Evolutionary conservation across 1,140 invertebrate species (phyloP), one percentile per base, ranked within the genome.

Genomic region (Phocides pigmalion): DNA sequence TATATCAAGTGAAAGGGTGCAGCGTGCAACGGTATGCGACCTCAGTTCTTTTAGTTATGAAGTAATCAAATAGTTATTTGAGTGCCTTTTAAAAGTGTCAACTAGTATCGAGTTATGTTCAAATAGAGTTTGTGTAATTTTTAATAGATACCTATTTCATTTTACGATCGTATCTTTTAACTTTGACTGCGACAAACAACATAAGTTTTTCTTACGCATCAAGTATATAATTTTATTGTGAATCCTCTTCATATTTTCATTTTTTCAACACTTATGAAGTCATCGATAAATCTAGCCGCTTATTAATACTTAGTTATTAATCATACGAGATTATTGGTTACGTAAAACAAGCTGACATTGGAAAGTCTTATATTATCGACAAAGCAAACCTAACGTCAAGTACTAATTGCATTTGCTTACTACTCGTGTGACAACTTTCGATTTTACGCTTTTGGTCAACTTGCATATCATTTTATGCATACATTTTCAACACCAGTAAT

Each of bases 21-120:
- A 58, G 25, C 25, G 22, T 58, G 22, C 22, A 58, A 22, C 25
- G 54, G 54, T 58, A 58, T 58, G 54, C 42, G 54, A 25, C 54
- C 54, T 58, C 42, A 58, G 41, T 58, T 58, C 54, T 46, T 58
- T 58, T 46, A 46, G 41, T 46, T 46, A 46, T 58, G 54, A 46
- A 58, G 54, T 17, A 58, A 58, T 58, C 41, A 15, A 46, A 46
- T 46, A 58, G 20, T 20, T 28, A 28, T 25, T 17, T 28, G 41
- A 46, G 12, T 56, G 22, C 22, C 54, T 28, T 46, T 44, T 32
- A 58, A 28, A 46, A n/a, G 54, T 58, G 22, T 39, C 35, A 39
- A 39, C 9, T 42, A 16, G 20, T 22, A n/a, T 28, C 22, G 11
- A 25, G 46, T 35, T 37, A 53, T 14, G 51, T 41, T 54, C n/a